Evolutionary conservation across 53 echinoderm and acorn worm species (phyloP).

Genomic region (Zoroaster sp.): DNA sequence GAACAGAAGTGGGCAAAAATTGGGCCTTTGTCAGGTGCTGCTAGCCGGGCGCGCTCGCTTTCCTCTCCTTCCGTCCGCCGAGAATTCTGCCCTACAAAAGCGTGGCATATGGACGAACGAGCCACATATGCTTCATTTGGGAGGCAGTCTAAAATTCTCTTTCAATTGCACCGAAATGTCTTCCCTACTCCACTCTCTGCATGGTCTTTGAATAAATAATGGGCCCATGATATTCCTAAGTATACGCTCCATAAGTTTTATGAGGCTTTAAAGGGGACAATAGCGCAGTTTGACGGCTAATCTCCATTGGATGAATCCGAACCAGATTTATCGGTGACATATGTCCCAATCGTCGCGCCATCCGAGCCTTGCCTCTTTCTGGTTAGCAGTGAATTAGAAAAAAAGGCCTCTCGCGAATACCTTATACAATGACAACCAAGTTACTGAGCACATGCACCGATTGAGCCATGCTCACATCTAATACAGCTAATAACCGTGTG

Average conservation of each 20-base stretch:
- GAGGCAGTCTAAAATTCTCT: conserved; percentile 62
- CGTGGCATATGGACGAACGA: conserved; percentile 87
- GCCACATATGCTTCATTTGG: conserved; percentile 95
- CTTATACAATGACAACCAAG: conserved; percentile 38
- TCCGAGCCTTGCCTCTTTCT: not conserved
- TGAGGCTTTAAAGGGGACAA: conserved; percentile 71
- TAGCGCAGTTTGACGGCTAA: conserved; percentile 40
- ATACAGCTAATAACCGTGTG: conserved; percentile 54
- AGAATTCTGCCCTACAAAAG: conserved; percentile 70
- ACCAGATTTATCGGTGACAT: conserved; percentile 49
- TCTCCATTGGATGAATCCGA: conserved; percentile 29
- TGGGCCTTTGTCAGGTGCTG: conserved; percentile 68
- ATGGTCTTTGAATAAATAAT: conserved; percentile 92
- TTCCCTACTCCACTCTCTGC: conserved; percentile 41
- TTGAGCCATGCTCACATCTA: not conserved
- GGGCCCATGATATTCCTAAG: conserved; percentile 67
- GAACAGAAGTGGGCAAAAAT: conserved; percentile 68
- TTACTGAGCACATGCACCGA: not conserved
- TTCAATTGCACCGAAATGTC: conserved; percentile 46
- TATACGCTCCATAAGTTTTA: conserved; percentile 79
- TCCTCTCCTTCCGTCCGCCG: conserved; percentile 57
- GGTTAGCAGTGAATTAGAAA: conserved; percentile 24
- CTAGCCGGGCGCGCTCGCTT: conserved; percentile 63
- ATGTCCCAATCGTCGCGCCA: conserved; percentile 46
- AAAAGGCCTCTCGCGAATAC: not conserved